Evolutionary conservation across 1,140 invertebrate genomes (phyloP).

Genomic region (Cotesia glomerata): DNA sequence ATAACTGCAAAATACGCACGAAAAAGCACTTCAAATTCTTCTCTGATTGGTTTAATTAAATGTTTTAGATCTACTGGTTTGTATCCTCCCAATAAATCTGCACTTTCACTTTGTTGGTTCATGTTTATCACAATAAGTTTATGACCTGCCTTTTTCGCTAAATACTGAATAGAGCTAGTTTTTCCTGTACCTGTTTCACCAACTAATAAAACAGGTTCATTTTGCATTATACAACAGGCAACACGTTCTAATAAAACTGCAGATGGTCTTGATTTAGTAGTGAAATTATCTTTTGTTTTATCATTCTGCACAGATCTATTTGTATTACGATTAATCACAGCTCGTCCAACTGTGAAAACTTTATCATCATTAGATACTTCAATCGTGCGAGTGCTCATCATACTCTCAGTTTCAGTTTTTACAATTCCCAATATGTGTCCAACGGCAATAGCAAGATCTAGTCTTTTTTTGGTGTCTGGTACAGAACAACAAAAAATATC

Average conservation of each 20-base stretch:
- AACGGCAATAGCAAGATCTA: conserved; percentile 76
- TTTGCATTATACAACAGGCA: conserved; percentile 77
- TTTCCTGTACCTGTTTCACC: conserved; percentile 99
- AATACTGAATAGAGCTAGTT: conserved; percentile 93
- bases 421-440: conserved; percentile 84
- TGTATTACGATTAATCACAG: conserved; percentile 55
- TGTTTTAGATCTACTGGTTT: conserved; percentile 94
- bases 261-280: conserved; percentile 77
- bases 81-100: conserved; percentile 95
- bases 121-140: conserved; percentile 97
- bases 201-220: conserved; percentile 92
- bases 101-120: conserved; percentile 98
- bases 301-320: conserved; percentile 2
- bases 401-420: conserved; percentile 83
- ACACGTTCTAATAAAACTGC: conserved; percentile 86
- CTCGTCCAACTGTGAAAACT: conserved; percentile 67
- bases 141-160: conserved; percentile 83
- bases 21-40: conserved; percentile 89
- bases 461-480: conserved; percentile 66
- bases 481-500: conserved; percentile 89
- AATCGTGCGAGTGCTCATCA: conserved; percentile 80
- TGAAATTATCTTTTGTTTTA: conserved; percentile 70
- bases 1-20: conserved; percentile 77
- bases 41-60: conserved; percentile 79
- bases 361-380: conserved; percentile 66